Evolutionary conservation across 2,113 vertebrate species (phyloP), one percentile per base, ranked within the genome.

Genomic region (Nematolebias whitei): DNA sequence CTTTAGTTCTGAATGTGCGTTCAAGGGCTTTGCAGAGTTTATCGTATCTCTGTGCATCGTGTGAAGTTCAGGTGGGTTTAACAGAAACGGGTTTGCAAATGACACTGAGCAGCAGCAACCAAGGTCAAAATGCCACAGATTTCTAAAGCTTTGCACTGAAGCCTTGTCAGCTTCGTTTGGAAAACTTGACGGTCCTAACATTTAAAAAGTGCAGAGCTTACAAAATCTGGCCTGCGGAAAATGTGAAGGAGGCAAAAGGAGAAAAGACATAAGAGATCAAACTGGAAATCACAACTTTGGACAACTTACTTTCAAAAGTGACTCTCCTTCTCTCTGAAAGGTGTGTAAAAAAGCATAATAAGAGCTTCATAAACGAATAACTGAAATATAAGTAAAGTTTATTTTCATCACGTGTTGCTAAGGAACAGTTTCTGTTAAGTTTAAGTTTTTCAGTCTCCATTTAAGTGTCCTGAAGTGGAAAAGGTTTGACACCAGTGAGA

Each of bases 231-330:
- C 85, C 82, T 72, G 71, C 83, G n/a, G 53, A 69, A 63, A 64
- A 75, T 74, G 78, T 75, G 71, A 68, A 83, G 84, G 76, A 64
- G 66, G 71, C 55, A 84, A 69, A 71, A 84, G 18, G 69, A 76
- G 74, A 71, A 63, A 57, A 47, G 65, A 77, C 56, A 83, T n/a
- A n/a, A 59, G 52, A 81, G 62, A 78, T 62, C 68, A 83, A 86
- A 84, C 80, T 66, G 68, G 56, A 63, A 74, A 86, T 53, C 71
- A 56, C 4, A 53, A 77, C 82, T 78, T 87, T 77, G 80, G 71
- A 76, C 56, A 35, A 93, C 92, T 93, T 91, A 93, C 92, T 92
- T 93, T 93, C 91, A 87, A 92, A 93, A 78, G 92, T 92, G 87
- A 93, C 91, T 84, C 90, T 92, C 90, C 92, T 92, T 87, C 90